Evolutionary conservation across 1,140 invertebrate species (phyloP).

Genomic region (Dryas iulia): DNA sequence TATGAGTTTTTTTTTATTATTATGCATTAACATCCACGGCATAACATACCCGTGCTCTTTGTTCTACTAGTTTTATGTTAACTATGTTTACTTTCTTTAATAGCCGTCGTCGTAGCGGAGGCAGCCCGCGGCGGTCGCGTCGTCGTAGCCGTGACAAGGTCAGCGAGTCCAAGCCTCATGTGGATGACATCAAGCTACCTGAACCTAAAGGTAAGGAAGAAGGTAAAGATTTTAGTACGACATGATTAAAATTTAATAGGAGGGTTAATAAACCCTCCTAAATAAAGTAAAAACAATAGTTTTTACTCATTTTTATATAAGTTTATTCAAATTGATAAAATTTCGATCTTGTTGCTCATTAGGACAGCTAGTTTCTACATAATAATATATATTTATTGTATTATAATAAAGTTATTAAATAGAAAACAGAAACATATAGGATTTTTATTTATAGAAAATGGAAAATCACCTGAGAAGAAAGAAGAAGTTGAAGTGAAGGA

Average conservation of each 20-base stretch:
- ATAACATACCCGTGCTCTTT: too few species aligned
- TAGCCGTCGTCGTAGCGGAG: constrained; percentile 63
- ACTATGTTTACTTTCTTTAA: neutral
- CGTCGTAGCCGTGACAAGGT: constrained; percentile 59
- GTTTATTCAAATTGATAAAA: too few species aligned
- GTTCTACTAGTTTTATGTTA: too few species aligned
- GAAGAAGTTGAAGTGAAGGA: constrained; percentile 63
- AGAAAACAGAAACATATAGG: neutral
- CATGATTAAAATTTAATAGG: too few species aligned
- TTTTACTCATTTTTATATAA: too few species aligned
- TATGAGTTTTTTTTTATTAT: too few species aligned
- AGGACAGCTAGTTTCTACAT: too few species aligned
- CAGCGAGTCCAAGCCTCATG: constrained; percentile 51
- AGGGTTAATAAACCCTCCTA: too few species aligned
- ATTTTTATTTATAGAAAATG: constrained; percentile 58
- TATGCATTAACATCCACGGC: too few species aligned
- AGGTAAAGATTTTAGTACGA: neutral
- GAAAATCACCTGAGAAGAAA: constrained; percentile 74
- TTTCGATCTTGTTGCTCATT: too few species aligned
- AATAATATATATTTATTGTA: neutral
- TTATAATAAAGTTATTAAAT: neutral
- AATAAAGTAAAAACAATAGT: neutral
- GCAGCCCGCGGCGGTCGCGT: constrained; percentile 63
- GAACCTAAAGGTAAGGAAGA: constrained; percentile 59
- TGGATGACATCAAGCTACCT: constrained; percentile 61